Evolutionary conservation across 2,797 vertebrate genomes (phyloP).

Genomic region (Helostoma temminkii): DNA sequence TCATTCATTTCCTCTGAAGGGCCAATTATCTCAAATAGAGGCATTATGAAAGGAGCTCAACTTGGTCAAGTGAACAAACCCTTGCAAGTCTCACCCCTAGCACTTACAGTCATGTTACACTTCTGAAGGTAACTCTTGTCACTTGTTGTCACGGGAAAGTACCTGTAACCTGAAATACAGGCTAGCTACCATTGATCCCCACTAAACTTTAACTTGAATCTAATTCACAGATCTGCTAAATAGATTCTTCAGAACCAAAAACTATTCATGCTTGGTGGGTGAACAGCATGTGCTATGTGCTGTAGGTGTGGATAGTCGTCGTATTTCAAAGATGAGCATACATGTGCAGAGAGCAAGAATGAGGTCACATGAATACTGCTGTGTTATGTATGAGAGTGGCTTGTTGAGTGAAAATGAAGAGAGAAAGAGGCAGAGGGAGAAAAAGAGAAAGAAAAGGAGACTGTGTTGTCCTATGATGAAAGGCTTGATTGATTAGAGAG

Average conservation of each 20-base stretch:
- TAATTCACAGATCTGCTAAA: background rate
- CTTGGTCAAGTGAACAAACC: slow-evolving; percentile 72
- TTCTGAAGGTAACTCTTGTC: slow-evolving; percentile 26
- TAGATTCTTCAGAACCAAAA: background rate
- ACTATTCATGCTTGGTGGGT: background rate
- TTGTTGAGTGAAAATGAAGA: slow-evolving; percentile 62
- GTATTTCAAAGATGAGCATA: slow-evolving; percentile 26
- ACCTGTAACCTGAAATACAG: slow-evolving; percentile 8
- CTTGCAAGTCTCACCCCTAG: slow-evolving; percentile 44
- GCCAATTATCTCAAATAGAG: slow-evolving; percentile 84
- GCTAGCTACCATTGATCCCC: background rate
- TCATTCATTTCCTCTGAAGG: slow-evolving; percentile 82
- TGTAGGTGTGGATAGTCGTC: background rate
- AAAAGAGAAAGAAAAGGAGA: slow-evolving; percentile 57
- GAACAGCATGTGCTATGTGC: background rate
- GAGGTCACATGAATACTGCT: slow-evolving; percentile 51
- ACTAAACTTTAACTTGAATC: background rate
- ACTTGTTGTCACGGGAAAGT: slow-evolving; percentile 19
- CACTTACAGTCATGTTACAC: slow-evolving; percentile 55
- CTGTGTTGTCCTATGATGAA: slow-evolving; percentile 86
- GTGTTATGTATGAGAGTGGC: slow-evolving; percentile 64
- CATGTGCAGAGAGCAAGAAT: slow-evolving; percentile 32
- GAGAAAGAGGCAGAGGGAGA: slow-evolving; percentile 49
- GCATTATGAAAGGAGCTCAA: slow-evolving; percentile 71
- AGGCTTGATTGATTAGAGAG: slow-evolving; percentile 89